A percentile compares a stretch with the other conserved stretches of the same genome.
Evolutionary conservation across 1,140 invertebrate species (phyloP).

Genomic region (Drosophila littoralis): DNA sequence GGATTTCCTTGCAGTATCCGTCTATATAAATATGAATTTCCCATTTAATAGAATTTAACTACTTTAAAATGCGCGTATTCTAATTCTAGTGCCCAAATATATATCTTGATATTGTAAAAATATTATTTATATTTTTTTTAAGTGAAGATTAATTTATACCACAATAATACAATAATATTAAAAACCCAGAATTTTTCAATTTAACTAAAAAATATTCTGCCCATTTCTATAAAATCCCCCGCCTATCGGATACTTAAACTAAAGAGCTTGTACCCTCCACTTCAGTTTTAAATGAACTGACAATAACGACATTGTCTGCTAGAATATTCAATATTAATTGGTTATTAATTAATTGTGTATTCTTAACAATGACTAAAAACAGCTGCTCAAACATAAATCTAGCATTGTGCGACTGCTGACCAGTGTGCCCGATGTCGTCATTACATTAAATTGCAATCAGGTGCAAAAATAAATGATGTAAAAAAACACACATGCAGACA

Average conservation of each 20-base stretch:
- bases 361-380: slow-evolving; percentile 8
- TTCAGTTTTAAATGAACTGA: not conserved
- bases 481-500: slow-evolving; percentile 6
- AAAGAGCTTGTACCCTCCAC: not conserved
- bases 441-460: slow-evolving; percentile 65
- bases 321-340: not conserved
- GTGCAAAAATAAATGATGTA: slow-evolving; percentile 27
- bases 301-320: slow-evolving; percentile 12
- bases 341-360: not conserved
- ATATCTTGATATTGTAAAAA: too few species aligned
- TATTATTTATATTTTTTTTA: too few species aligned
- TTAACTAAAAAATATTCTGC: too few species aligned
- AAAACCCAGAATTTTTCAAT: too few species aligned
- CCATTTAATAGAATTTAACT: not conserved
- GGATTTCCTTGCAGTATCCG: not conserved
- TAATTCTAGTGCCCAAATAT: too few species aligned
- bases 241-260: not conserved
- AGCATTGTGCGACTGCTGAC: slow-evolving; percentile 19
- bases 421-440: slow-evolving; percentile 58
- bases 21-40: not conserved
- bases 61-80: not conserved
- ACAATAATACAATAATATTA: too few species aligned
- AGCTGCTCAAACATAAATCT: slow-evolving; percentile 15
- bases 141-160: too few species aligned
- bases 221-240: not conserved